Conservation (phyloP, 2,888 invertebrate genomes). For the Orchesella flavescens region DNA sequence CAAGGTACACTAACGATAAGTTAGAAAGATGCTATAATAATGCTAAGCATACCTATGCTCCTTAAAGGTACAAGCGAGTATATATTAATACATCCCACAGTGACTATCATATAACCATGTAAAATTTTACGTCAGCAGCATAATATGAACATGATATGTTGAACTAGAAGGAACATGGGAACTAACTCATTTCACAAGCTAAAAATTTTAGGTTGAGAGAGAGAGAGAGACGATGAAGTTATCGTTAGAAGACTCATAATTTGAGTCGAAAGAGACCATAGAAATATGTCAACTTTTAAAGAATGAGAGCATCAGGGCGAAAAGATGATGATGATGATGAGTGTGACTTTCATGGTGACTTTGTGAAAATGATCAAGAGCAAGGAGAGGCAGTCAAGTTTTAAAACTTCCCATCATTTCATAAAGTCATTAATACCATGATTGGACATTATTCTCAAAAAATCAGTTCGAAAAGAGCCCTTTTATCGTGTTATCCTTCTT, state of each 20-base stretch:
- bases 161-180: constrained; percentile 37
- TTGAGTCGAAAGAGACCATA: neutral
- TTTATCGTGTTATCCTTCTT: neutral
- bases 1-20: neutral
- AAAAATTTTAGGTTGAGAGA: neutral
- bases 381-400: neutral
- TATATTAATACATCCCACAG: constrained; percentile 38
- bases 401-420: constrained; percentile 16
- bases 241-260: neutral
- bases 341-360: neutral
- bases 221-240: neutral
- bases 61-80: constrained; percentile 5
- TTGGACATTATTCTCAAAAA: neutral
- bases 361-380: constrained; percentile 4
- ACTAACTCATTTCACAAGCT: constrained; percentile 39
- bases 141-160: constrained; percentile 47
- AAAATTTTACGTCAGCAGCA: constrained; percentile 36
- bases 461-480: neutral
- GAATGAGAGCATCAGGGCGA: constrained; percentile 42
- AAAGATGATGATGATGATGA: constrained; percentile 8
- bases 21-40: too few relatives aligned
- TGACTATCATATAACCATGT: constrained; percentile 52
- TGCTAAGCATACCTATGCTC: neutral
- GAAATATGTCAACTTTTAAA: constrained; percentile 40
- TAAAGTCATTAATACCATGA: constrained; percentile 12